Evolutionary conservation across 2,797 vertebrate species (phyloP).

Genomic region (Antrozous pallidus): DNA sequence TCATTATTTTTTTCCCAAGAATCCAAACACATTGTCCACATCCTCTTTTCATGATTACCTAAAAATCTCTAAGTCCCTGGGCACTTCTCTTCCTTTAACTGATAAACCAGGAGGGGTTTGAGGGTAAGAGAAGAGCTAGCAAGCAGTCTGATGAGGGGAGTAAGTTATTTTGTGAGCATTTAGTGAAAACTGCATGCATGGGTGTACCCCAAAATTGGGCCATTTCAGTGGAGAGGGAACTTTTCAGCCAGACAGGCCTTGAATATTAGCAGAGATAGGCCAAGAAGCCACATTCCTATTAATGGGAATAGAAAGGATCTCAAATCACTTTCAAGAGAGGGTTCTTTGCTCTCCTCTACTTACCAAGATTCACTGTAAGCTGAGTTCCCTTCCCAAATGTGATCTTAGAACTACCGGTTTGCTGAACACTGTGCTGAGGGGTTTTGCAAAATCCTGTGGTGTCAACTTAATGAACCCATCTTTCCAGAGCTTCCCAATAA

Average conservation of each 20-base stretch:
- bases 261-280: neutral
- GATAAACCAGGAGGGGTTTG: neutral
- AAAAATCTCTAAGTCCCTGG: neutral
- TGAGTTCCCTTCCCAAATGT: slow-evolving; percentile 44
- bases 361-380: slow-evolving; percentile 48
- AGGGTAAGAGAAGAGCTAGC: neutral
- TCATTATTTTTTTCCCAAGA: slow-evolving; percentile 2
- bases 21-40: neutral
- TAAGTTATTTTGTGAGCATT: slow-evolving; percentile 20
- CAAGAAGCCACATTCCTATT: neutral
- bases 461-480: neutral
- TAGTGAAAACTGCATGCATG: neutral
- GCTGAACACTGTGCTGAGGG: neutral
- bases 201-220: rapidly evolving
- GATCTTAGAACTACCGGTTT: neutral
- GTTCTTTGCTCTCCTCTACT: neutral
- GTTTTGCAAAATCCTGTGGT: slow-evolving; percentile 54
- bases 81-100: neutral
- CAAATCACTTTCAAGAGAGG: neutral
- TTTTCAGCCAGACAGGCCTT: neutral
- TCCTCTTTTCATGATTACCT: neutral
- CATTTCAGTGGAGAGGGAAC: neutral
- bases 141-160: neutral
- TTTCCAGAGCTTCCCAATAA: neutral
- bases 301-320: neutral